Evolutionary conservation across 2,888 invertebrate genomes (phyloP).

Genomic region (Drosophila multiciliata): DNA sequence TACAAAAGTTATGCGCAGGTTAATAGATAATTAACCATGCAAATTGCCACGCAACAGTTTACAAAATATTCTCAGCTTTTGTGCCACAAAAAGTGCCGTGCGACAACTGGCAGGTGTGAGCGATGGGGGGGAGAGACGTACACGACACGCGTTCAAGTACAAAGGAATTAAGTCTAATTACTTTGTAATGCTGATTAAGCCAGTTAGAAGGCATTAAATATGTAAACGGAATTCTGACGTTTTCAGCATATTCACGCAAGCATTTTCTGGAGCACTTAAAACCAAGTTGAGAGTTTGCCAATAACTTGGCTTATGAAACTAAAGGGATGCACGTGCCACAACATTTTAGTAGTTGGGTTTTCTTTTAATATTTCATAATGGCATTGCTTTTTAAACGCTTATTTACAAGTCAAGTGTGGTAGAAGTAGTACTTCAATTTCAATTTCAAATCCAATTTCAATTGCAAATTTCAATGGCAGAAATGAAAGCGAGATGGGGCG

Average conservation of each 20-base stretch:
- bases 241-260: slow-evolving; percentile 60
- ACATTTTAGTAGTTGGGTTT: slow-evolving; percentile 3
- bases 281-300: neutral
- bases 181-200: slow-evolving; percentile 81
- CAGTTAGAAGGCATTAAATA: slow-evolving; percentile 73
- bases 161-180: slow-evolving; percentile 79
- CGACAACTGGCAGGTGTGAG: slow-evolving; percentile 23
- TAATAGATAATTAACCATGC: slow-evolving; percentile 81
- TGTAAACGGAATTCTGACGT: slow-evolving; percentile 68
- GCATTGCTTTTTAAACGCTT: slow-evolving; percentile 17
- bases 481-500: slow-evolving; percentile 43
- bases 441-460: slow-evolving; percentile 40
- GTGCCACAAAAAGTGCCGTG: slow-evolving; percentile 24
- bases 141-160: slow-evolving; percentile 59
- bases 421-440: slow-evolving; percentile 6
- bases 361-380: slow-evolving; percentile 26
- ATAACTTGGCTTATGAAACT: neutral
- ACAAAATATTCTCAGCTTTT: slow-evolving; percentile 69
- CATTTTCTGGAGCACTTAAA: neutral
- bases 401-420: slow-evolving; percentile 30
- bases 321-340: slow-evolving; percentile 3
- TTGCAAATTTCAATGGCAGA: slow-evolving; percentile 55
- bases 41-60: slow-evolving; percentile 77
- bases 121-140: slow-evolving; percentile 3
- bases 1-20: slow-evolving; percentile 75